Percentiles rank a stretch among this genome's conserved stretches.
These are phyloP conservation scores for Struthio camelus DNA, from an alignment of 2,113 vertebrate species.

Conservation along the genomic window DNA sequence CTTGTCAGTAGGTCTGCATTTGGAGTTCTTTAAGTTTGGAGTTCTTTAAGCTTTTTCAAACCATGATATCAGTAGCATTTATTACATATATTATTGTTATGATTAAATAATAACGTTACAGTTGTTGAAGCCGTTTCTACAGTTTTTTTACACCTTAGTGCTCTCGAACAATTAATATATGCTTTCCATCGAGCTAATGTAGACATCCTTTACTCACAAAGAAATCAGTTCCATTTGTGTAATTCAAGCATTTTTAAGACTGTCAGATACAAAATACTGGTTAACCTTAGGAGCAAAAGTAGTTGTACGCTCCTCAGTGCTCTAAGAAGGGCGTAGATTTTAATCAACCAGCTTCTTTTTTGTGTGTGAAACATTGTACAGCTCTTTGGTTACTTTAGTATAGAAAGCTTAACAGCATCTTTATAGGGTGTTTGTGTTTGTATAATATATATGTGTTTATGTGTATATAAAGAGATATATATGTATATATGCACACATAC, in stretches of 20 bases:
- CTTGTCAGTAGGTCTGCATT: neutral
- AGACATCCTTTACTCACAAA: neutral
- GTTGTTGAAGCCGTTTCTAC: neutral
- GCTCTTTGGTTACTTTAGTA: slow-evolving; percentile 29
- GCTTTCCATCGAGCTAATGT: neutral
- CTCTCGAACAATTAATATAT: neutral
- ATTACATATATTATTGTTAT: neutral
- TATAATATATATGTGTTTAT: neutral
- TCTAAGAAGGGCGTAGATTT: neutral
- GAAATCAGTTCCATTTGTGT: neutral
- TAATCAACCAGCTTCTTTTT: neutral
- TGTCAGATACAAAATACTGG: fast-evolving
- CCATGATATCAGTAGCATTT: neutral
- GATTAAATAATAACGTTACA: neutral
- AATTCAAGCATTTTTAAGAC: neutral
- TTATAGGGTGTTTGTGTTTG: fast-evolving
- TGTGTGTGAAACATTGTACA: slow-evolving; percentile 41
- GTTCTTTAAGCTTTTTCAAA: neutral
- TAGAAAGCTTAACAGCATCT: slow-evolving; percentile 30
- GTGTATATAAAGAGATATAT: neutral
- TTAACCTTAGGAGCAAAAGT: neutral
- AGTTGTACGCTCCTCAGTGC: fast-evolving
- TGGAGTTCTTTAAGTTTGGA: neutral
- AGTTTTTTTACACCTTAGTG: neutral
- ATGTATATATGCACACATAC: neutral